phyloP scores from a whole-genome alignment of 1,140 invertebrate genomes.

The Drosophila lini region DNA sequence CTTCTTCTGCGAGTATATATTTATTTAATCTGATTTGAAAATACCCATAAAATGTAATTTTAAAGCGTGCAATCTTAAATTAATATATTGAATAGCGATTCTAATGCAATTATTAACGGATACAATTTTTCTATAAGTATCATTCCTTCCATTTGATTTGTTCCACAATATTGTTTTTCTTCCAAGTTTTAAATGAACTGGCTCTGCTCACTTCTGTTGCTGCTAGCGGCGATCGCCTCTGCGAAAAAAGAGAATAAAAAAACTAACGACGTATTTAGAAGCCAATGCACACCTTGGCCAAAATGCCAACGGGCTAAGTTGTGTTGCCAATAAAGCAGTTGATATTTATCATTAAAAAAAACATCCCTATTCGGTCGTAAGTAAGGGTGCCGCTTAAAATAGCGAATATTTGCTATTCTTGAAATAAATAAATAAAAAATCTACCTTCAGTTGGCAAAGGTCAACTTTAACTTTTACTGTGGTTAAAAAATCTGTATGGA shows the following conservation, averaged over 20 bases:
- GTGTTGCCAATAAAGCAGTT: not conserved
- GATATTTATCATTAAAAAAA: too few species aligned
- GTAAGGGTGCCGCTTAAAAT: too few species aligned
- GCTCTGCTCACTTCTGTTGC: not conserved
- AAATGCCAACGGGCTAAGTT: rapidly evolving
- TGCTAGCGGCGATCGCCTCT: not conserved
- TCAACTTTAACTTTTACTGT: not conserved
- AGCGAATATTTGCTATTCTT: too few species aligned
- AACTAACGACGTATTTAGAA: not conserved
- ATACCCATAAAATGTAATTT: not conserved
- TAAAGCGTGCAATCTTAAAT: not conserved
- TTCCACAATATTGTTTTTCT: not conserved
- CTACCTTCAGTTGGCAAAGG: too few species aligned
- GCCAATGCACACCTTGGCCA: not conserved
- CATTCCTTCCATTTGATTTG: not conserved
- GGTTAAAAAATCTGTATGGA: not conserved
- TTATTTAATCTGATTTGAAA: too few species aligned
- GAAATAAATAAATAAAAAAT: too few species aligned
- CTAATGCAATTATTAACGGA: not conserved
- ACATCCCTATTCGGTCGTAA: too few species aligned
- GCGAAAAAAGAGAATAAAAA: too few species aligned
- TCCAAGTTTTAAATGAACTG: not conserved
- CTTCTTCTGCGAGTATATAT: not conserved
- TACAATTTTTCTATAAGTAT: not conserved
- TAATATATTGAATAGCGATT: not conserved